These are phyloP conservation scores for Agrochola litura DNA, from an alignment of 2,888 invertebrate genomes.

Conservation along the genomic window DNA sequence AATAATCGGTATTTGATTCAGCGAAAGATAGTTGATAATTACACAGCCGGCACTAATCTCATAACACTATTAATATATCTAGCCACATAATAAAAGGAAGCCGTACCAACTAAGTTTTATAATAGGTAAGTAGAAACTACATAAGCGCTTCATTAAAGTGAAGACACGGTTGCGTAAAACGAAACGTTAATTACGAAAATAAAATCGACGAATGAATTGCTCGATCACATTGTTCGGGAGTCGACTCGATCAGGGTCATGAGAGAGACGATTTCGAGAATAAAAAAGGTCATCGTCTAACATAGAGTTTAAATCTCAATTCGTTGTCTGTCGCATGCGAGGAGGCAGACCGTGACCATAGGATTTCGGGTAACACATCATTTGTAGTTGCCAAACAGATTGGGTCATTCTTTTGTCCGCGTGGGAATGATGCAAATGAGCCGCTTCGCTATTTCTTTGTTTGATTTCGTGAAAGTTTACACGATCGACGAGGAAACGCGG, in stretches of 20 bases:
- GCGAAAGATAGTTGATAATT: slow-evolving; percentile 16
- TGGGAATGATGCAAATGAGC: slow-evolving; percentile 90
- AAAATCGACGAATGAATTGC: slow-evolving; percentile 53
- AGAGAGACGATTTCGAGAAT: slow-evolving; percentile 75
- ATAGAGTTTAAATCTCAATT: slow-evolving; percentile 75
- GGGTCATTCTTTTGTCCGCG: slow-evolving; percentile 90
- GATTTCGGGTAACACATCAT: slow-evolving; percentile 88
- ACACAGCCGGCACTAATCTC: slow-evolving; percentile 23
- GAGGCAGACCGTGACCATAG: slow-evolving; percentile 82
- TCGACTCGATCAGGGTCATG: slow-evolving; percentile 70
- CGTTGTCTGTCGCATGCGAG: slow-evolving; percentile 76
- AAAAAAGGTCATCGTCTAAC: slow-evolving; percentile 71
- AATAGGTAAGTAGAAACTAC: slow-evolving; percentile 41
- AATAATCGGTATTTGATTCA: neutral
- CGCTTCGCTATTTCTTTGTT: slow-evolving; percentile 90
- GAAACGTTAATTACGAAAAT: slow-evolving; percentile 56
- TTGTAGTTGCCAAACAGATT: slow-evolving; percentile 88
- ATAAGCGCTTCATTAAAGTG: slow-evolving; percentile 51
- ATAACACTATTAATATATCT: slow-evolving; percentile 38
- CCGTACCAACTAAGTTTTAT: slow-evolving; percentile 47
- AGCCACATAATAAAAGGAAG: slow-evolving; percentile 54
- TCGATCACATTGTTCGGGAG: slow-evolving; percentile 59
- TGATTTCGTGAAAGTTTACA: slow-evolving; percentile 91
- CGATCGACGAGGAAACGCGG: slow-evolving; percentile 90
- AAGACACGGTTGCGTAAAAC: slow-evolving; percentile 52